Conservation (phyloP, 2,888 invertebrate species). For the Anodontia alba region DNA sequence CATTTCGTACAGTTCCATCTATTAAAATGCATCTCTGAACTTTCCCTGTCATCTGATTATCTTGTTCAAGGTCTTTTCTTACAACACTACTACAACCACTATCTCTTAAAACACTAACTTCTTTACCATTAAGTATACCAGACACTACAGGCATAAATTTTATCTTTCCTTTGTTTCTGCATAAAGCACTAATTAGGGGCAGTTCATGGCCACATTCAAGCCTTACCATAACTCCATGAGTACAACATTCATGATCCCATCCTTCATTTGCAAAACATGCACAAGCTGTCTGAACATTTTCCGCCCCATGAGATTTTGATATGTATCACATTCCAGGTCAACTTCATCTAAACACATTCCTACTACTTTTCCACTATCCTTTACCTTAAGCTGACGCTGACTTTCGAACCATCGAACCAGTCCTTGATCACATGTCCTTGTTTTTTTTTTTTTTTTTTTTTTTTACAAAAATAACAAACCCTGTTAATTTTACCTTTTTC, state of each 20-base stretch:
- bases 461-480: background rate
- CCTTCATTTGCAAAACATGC: background rate
- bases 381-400: background rate
- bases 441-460: too few relatives aligned
- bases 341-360: background rate
- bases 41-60: conserved; percentile 1
- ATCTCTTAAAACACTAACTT: background rate
- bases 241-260: conserved; percentile 3
- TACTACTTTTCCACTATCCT: background rate
- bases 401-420: background rate
- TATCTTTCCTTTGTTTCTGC: background rate
- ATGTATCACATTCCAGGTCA: too few relatives aligned
- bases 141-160: background rate
- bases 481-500: background rate
- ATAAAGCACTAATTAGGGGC: background rate
- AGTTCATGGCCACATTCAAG: conserved; percentile 17
- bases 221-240: background rate
- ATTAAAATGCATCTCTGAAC: conserved; percentile 9
- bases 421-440: background rate
- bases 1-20: conserved; percentile 26
- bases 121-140: background rate
- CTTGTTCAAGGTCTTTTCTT: too few relatives aligned
- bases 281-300: background rate
- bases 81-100: background rate
- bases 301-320: too few relatives aligned